Conservation (phyloP, 2,797 vertebrate genomes). For the Hapalemur alaotrensis region DNA sequence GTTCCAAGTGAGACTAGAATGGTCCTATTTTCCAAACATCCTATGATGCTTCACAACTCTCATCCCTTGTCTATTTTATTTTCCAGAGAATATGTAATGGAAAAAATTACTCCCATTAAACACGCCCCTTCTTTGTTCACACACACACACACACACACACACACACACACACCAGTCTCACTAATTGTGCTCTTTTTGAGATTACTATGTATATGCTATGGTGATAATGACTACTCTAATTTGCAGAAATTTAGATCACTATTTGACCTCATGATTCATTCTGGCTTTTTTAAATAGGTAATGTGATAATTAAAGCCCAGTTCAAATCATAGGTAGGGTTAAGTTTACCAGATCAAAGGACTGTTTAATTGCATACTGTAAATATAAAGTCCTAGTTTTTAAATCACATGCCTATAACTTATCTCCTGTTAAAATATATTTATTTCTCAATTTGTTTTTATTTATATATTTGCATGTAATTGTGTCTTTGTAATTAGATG, state of each 20-base stretch:
- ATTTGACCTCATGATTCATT: neutral
- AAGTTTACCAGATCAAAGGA: neutral
- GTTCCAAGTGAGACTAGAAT: neutral
- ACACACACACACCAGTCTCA: too few relatives aligned
- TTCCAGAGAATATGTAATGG: neutral
- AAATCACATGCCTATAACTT: neutral
- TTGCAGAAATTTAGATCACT: neutral
- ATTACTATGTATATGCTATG: neutral
- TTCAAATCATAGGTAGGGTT: neutral
- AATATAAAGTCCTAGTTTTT: neutral
- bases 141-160: neutral
- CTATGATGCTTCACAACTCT: neutral
- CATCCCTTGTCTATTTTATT: neutral
- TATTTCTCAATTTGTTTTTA: constrained; percentile 5
- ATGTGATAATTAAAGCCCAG: neutral
- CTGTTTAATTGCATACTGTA: neutral
- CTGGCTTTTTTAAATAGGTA: neutral
- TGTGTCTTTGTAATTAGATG: neutral
- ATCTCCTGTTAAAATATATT: neutral
- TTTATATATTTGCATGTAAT: neutral
- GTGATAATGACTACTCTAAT: neutral
- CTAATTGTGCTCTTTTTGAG: neutral
- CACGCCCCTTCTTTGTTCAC: neutral
- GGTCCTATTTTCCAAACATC: neutral
- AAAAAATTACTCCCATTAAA: neutral